phyloP scores from a whole-genome alignment of 1,140 invertebrate species.

The Drosophila micromelanica region DNA sequence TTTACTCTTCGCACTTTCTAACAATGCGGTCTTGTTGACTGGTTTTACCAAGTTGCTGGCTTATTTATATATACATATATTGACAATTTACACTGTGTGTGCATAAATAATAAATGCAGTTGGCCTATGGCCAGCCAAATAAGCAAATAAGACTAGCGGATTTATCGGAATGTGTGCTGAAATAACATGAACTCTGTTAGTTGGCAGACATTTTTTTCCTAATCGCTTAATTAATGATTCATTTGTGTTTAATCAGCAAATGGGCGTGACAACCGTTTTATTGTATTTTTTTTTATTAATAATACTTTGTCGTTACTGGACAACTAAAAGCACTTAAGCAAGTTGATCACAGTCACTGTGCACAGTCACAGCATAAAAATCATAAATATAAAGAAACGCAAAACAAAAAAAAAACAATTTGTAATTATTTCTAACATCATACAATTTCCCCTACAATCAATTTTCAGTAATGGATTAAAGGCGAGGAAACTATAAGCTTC shows the following conservation, averaged over 20 bases:
- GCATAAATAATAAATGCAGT: not conserved
- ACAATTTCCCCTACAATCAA: not conserved
- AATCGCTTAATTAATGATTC: conserved; percentile 9
- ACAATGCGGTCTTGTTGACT: conserved; percentile 1
- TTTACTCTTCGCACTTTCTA: conserved; percentile 11
- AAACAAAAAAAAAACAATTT: no score
- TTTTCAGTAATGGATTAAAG: no score
- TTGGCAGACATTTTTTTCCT: conserved; percentile 1
- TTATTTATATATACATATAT: not conserved
- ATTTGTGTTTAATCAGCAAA: conserved; percentile 3
- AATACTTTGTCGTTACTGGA: not conserved
- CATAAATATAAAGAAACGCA: not conserved
- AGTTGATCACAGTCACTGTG: not conserved
- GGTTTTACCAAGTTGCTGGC: not conserved
- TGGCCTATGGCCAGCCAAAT: conserved; percentile 2
- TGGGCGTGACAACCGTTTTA: not conserved
- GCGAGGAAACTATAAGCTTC: not conserved
- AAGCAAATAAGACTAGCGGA: not conserved
- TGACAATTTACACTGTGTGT: not conserved
- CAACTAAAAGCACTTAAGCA: not conserved
- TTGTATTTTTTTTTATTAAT: no score
- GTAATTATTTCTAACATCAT: not conserved
- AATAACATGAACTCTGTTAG: not conserved
- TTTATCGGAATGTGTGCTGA: not conserved
- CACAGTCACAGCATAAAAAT: not conserved